Evolutionary conservation across 1,140 invertebrate species (phyloP), one percentile per base, ranked within the genome.

Genomic region (Phymastichus coffea): DNA sequence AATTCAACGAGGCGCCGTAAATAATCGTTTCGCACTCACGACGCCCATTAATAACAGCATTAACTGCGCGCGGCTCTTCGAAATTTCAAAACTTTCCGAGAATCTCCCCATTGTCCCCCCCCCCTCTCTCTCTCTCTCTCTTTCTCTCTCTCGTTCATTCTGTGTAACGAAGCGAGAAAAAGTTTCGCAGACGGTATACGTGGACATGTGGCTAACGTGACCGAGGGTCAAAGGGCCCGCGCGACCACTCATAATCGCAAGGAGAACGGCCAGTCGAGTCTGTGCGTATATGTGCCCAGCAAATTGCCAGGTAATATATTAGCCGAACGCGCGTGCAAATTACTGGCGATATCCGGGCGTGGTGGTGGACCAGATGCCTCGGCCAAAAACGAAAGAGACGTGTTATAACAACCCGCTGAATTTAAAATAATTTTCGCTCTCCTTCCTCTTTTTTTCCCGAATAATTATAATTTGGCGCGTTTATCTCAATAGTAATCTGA

Each of bases 261-360:
- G 12, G 40, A 12, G 20, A 25, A 12, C 23, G 23, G 22, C n/a
- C 43, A 38, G 47, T 4, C 4, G 3, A 14, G 15, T 37, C 12
- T n/a, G 14, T 37, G 14, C 15, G n/a, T 12, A 14, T 58, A 30
- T 44, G 23, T 25, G 56, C 37, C 56, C 46, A 71, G 71, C 68
- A 74, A 77, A 79, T 77, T 76, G 75, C 70, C 68, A 70, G 72
- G 74, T 80, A 79, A 80, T 80, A 79, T 79, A 80, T 80, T 78
- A 78, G 75, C 72, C 67, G 22, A n/a, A n/a, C n/a, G n/a, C n/a
- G 43, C 14, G 43, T 22, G 30, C 64, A 78, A 80, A 80, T 80
- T 79, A 78, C 77, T 76, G 76, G 71, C 75, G 75, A 79, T 78
- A 77, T 76, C 70, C 75, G 67, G 64, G 57, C 75, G 66, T 67